These are phyloP conservation scores for Porites rus DNA, from an alignment of 92 coral and sea anemone species.

Conservation along the genomic window DNA sequence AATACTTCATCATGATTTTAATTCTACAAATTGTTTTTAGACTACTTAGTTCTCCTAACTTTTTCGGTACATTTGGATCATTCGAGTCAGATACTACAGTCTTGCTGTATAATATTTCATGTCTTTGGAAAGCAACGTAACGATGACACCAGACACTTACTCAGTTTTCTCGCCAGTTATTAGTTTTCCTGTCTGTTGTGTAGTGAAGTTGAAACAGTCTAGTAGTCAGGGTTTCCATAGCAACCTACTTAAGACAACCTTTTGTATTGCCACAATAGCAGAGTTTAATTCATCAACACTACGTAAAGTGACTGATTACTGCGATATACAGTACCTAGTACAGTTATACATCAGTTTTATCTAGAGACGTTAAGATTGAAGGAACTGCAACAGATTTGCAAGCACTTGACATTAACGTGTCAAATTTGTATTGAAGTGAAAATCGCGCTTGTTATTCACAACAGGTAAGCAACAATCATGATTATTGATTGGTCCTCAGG, in stretches of 20 bases:
- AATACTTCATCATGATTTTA: no score
- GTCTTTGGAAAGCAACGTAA: no score
- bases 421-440: not conserved
- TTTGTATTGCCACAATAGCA: slow-evolving; percentile 5
- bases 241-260: not conserved
- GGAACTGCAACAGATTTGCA: not conserved
- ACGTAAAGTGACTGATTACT: not conserved
- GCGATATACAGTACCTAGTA: not conserved
- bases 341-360: not conserved
- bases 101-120: no score
- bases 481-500: not conserved
- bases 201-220: not conserved
- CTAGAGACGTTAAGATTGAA: not conserved
- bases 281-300: not conserved
- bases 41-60: no score
- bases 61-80: no score
- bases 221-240: not conserved
- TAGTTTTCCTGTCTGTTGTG: no score
- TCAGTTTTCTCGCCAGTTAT: no score
- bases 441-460: not conserved
- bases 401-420: not conserved
- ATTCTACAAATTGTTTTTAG: no score
- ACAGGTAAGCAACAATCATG: not conserved
- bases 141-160: no score
- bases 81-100: no score